Conservation (phyloP, 1,140 invertebrate species). For the Linepithema humile region DNA sequence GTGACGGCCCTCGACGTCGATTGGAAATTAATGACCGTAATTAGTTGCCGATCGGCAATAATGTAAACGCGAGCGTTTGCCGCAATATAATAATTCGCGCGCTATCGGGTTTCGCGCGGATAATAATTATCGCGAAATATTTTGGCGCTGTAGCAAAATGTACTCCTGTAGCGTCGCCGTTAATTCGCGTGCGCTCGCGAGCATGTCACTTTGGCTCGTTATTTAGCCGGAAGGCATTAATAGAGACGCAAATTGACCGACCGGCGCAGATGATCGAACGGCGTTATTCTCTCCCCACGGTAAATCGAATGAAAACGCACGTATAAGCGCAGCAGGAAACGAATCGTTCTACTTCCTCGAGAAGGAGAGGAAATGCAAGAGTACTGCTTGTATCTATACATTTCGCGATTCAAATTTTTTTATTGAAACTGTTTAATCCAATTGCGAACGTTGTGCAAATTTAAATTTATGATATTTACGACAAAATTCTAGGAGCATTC, state of each 20-base stretch:
- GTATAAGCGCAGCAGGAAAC: not conserved
- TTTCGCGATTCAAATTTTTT: not conserved
- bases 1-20: conserved; percentile 27
- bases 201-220: conserved; percentile 21
- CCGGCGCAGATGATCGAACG: conserved; percentile 29
- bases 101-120: not conserved
- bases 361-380: not conserved
- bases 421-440: not conserved
- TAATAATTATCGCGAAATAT: conserved; percentile 19
- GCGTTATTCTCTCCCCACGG: conserved; percentile 1
- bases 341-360: not conserved
- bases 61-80: conserved; percentile 13
- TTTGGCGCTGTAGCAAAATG: not conserved
- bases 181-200: not conserved
- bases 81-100: conserved; percentile 21
- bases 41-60: conserved; percentile 30
- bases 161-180: conserved; percentile 5
- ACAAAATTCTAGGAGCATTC: not conserved
- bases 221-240: conserved; percentile 49
- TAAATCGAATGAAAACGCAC: conserved; percentile 45
- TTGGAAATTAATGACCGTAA: conserved; percentile 46
- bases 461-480: conserved; percentile 2
- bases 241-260: conserved; percentile 46
- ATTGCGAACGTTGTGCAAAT: not conserved
- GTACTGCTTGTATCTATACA: not conserved